Conservation (phyloP, 1,140 invertebrate species). For the Laupala kohalensis region DNA sequence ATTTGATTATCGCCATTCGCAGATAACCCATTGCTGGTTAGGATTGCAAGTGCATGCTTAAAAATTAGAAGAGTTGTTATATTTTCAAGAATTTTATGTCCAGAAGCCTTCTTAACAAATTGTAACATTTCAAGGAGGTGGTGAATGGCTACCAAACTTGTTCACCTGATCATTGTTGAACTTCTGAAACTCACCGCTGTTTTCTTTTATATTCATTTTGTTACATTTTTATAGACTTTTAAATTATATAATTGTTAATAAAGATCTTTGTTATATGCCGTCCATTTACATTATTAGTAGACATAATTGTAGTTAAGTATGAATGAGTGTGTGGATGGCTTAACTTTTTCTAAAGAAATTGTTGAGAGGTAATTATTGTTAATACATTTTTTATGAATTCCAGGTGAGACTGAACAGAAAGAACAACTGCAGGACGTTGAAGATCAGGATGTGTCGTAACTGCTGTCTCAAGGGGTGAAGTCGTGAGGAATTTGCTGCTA, state of each 20-base stretch:
- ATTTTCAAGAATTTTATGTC: not conserved
- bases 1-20: not conserved
- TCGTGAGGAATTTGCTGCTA: not conserved
- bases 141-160: not conserved
- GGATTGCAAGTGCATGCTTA: not conserved
- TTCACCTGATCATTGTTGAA: not conserved
- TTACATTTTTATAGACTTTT: not conserved
- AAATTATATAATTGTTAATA: not conserved
- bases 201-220: not conserved
- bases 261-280: not conserved
- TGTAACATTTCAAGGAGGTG: not conserved
- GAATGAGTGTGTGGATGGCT: not conserved
- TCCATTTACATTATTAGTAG: not conserved
- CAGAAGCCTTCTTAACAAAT: not conserved
- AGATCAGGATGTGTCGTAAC: slow-evolving; percentile 86
- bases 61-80: not conserved
- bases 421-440: slow-evolving; percentile 81
- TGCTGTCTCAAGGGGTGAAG: not conserved
- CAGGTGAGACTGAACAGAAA: slow-evolving; percentile 76
- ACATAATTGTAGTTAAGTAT: not conserved
- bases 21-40: not conserved
- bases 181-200: not conserved
- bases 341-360: too few relatives aligned
- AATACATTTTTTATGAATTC: slow-evolving; percentile 22
- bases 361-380: too few relatives aligned